These are phyloP conservation scores for Miniopterus natalensis DNA, from an alignment of 2,113 vertebrate species.

Conservation along the genomic window DNA sequence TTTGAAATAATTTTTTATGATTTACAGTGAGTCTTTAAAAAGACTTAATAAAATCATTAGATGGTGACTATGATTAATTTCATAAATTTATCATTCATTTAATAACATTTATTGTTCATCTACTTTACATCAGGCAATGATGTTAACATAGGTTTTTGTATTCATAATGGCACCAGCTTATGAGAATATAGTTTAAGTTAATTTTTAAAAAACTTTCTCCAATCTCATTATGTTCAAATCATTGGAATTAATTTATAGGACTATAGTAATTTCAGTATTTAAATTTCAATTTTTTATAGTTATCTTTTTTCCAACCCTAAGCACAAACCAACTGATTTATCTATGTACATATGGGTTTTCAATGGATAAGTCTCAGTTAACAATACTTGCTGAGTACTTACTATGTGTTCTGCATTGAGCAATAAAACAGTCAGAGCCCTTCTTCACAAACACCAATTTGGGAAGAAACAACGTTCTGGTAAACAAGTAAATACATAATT, in stretches of 20 bases:
- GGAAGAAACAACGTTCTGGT: background rate
- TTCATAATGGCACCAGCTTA: background rate
- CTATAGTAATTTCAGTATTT: conserved; percentile 21
- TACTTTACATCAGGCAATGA: background rate
- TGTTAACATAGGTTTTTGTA: background rate
- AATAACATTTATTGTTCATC: conserved; percentile 1
- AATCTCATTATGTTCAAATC: background rate
- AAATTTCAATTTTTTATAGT: conserved; percentile 6
- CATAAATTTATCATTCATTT: background rate
- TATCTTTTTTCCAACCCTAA: background rate
- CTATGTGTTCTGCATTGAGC: background rate
- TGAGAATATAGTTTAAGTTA: conserved; percentile 33
- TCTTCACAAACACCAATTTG: background rate
- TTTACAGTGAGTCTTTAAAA: background rate
- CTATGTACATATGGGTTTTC: conserved; percentile 7
- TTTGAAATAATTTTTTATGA: conserved; percentile 26
- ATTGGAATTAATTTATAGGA: background rate
- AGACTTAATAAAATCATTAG: conserved; percentile 20
- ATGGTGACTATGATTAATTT: background rate
- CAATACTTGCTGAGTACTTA: background rate
- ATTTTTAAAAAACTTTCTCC: background rate
- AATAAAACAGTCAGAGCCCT: background rate
- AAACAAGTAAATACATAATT: conserved; percentile 30
- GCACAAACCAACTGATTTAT: background rate
- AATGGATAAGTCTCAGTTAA: conserved; percentile 23